These are phyloP conservation scores for Danio aesculapii DNA, from an alignment of 2,797 vertebrate genomes.

Conservation along the genomic window DNA sequence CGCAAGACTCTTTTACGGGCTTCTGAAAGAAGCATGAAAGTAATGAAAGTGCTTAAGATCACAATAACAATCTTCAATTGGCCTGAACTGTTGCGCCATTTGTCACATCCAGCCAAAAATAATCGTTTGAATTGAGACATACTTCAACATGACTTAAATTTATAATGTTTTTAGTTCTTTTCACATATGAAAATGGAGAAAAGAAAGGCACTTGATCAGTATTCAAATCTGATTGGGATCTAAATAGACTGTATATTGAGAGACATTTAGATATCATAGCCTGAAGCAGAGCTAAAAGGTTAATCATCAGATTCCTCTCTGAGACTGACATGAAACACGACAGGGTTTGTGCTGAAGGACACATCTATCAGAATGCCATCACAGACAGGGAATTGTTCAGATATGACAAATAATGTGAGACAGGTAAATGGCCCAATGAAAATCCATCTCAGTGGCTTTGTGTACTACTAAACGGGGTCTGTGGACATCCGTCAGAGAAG, in stretches of 20 bases:
- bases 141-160: constrained; percentile 2
- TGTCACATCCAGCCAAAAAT: not conserved
- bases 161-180: not conserved
- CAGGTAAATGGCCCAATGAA: constrained; percentile 49
- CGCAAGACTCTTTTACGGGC: constrained; percentile 29
- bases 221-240: constrained; percentile 34
- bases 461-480: constrained; percentile 20
- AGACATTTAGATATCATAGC: constrained; percentile 43
- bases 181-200: not conserved
- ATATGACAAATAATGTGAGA: constrained; percentile 51
- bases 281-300: constrained; percentile 44
- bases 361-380: constrained; percentile 39
- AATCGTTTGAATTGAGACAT: not conserved
- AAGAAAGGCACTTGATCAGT: constrained; percentile 5
- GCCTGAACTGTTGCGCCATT: constrained; percentile 13
- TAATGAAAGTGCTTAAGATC: constrained; percentile 38
- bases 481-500: constrained; percentile 42
- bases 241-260: constrained; percentile 13
- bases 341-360: constrained; percentile 34
- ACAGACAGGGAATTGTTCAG: constrained; percentile 22
- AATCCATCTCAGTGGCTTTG: constrained; percentile 44
- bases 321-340: constrained; percentile 45
- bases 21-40: constrained; percentile 24
- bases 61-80: constrained; percentile 37
- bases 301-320: constrained; percentile 38